Conservation (phyloP, 2,113 vertebrate species). For the Grammomys dolichurus region DNA sequence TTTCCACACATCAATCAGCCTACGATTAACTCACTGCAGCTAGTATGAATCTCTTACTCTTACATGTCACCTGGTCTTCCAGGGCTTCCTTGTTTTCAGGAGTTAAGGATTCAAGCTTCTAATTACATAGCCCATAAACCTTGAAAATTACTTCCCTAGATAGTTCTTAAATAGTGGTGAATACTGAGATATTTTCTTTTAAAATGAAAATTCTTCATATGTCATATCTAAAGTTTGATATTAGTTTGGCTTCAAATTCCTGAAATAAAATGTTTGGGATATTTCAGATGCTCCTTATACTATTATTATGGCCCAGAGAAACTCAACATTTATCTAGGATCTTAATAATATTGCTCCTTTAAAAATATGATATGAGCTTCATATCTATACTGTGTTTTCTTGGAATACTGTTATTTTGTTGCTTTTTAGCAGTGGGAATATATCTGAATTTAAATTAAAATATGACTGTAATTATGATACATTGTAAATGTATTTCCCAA, state of each 20-base stretch:
- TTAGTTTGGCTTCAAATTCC: background rate
- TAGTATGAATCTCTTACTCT: too few species aligned
- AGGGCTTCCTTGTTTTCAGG: background rate
- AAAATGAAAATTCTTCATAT: background rate
- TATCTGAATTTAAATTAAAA: background rate
- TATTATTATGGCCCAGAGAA: background rate
- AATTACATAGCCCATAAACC: background rate
- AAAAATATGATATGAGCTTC: slow-evolving; percentile 1
- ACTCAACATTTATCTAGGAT: slow-evolving; percentile 18
- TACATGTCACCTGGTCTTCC: background rate
- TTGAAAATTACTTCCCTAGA: background rate
- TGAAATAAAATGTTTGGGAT: background rate
- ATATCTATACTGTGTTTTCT: background rate
- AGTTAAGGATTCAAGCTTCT: background rate
- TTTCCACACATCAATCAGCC: too few species aligned
- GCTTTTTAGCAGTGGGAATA: background rate
- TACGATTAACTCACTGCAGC: too few species aligned
- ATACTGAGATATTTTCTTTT: background rate
- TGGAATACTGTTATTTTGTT: background rate
- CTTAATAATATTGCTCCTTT: background rate
- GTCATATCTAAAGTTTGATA: background rate
- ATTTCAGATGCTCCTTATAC: background rate
- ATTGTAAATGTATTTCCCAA: slow-evolving; percentile 59
- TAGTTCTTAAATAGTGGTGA: too few species aligned
- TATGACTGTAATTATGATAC: slow-evolving; percentile 38